phyloP scores from a whole-genome alignment of 2,797 vertebrate genomes.

The Phalanger gymnotis region DNA sequence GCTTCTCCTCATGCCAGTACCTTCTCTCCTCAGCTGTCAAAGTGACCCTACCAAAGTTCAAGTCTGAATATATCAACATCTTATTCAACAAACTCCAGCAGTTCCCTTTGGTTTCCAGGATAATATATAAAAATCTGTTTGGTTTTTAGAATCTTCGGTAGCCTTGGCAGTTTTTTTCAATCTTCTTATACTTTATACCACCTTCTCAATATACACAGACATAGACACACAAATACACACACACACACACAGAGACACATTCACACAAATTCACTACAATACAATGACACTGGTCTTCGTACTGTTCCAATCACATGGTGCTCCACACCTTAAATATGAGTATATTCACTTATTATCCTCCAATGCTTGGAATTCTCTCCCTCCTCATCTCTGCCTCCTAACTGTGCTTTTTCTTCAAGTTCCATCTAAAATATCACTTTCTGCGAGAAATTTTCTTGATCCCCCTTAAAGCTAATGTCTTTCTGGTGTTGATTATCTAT shows the following conservation, averaged over 20 bases:
- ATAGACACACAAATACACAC: too few relatives aligned
- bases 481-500: not conserved
- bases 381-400: not conserved
- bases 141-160: not conserved
- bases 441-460: not conserved
- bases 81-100: not conserved
- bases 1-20: not conserved
- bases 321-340: not conserved
- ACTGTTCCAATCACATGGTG: not conserved
- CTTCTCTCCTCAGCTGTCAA: too few relatives aligned
- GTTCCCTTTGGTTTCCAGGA: not conserved
- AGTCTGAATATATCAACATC: not conserved
- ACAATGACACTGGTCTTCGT: not conserved
- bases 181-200: not conserved
- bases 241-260: too few relatives aligned
- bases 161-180: not conserved
- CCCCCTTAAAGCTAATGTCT: not conserved
- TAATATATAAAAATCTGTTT: not conserved
- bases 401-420: not conserved
- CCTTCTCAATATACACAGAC: too few relatives aligned
- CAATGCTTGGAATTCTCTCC: not conserved
- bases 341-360: not conserved
- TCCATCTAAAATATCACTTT: not conserved
- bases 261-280: not conserved
- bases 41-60: not conserved